These are phyloP conservation scores for Monochamus saltuarius DNA, from an alignment of 1,140 invertebrate species.

Conservation along the genomic window DNA sequence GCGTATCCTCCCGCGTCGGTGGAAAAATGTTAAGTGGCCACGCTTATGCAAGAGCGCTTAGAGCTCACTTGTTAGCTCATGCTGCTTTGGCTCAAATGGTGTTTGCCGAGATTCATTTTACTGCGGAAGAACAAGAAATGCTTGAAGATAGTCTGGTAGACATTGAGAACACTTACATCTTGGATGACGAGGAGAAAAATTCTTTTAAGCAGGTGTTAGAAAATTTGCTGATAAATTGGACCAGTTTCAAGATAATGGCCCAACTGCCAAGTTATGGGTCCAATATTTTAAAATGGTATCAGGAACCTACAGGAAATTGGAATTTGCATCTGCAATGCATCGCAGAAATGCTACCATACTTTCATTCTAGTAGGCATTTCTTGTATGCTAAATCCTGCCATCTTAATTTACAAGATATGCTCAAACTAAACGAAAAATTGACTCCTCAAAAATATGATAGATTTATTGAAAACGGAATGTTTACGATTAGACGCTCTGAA, in stretches of 20 bases:
- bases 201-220: neutral
- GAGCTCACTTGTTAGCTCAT: conserved; percentile 48
- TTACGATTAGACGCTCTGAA: conserved; percentile 46
- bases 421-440: conserved; percentile 36
- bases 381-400: conserved; percentile 53
- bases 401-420: conserved; percentile 54
- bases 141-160: neutral
- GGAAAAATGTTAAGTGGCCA: conserved; percentile 50
- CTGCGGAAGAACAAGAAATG: neutral
- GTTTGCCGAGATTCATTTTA: conserved; percentile 10
- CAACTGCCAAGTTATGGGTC: conserved; percentile 44
- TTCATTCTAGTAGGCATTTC: conserved; percentile 53
- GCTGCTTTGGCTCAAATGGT: conserved; percentile 42
- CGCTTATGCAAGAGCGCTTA: conserved; percentile 44
- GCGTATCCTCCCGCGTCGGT: conserved; percentile 39
- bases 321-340: conserved; percentile 43
- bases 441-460: conserved; percentile 12
- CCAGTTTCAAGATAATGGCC: conserved; percentile 25
- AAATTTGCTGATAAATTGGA: conserved; percentile 10
- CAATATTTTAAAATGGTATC: conserved; percentile 43
- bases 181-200: neutral
- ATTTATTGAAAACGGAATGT: conserved; percentile 33
- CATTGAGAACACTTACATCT: neutral
- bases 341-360: conserved; percentile 50
- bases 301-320: conserved; percentile 44